Conservation (phyloP, 2,113 vertebrate species). For the Pygoscelis antarcticus region DNA sequence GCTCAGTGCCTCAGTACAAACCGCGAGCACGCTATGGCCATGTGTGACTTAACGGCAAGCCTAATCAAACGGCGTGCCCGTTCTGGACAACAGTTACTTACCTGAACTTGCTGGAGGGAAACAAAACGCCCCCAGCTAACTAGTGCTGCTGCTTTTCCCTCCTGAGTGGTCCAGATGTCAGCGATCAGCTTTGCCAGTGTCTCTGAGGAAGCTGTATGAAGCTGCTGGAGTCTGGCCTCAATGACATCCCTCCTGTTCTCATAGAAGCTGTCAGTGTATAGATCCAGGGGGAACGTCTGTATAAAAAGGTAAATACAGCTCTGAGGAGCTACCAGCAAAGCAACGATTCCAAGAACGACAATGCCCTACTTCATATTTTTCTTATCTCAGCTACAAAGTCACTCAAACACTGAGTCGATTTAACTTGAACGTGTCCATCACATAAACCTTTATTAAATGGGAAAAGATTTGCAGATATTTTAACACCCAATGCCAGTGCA, state of each 20-base stretch:
- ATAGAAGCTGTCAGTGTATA: conserved; percentile 92
- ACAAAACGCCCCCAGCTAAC: conserved; percentile 89
- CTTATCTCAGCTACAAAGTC: not conserved
- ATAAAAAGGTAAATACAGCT: not conserved
- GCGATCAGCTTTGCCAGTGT: conserved; percentile 77
- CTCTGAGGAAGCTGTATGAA: conserved; percentile 74
- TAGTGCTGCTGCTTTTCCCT: conserved; percentile 81
- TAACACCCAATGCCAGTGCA: not conserved
- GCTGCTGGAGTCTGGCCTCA: conserved; percentile 77
- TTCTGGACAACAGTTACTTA: conserved; percentile 17
- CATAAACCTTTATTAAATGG: not conserved
- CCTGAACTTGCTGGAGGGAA: conserved; percentile 91
- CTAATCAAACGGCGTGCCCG: not conserved
- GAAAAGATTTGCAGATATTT: not conserved
- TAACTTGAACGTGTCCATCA: not conserved
- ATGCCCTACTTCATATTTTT: not conserved
- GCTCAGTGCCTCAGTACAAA: not conserved
- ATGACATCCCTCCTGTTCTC: conserved; percentile 81
- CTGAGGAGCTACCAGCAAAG: not conserved
- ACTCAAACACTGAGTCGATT: not conserved
- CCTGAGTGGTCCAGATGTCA: conserved; percentile 83
- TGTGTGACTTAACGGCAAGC: rapidly evolving
- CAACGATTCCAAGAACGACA: not conserved
- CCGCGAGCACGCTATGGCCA: rapidly evolving
- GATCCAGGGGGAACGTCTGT: conserved; percentile 87